Evolutionary conservation across 1,140 invertebrate species (phyloP), one percentile per base, ranked within the genome.

Genomic region (Diorhabda sublineata): DNA sequence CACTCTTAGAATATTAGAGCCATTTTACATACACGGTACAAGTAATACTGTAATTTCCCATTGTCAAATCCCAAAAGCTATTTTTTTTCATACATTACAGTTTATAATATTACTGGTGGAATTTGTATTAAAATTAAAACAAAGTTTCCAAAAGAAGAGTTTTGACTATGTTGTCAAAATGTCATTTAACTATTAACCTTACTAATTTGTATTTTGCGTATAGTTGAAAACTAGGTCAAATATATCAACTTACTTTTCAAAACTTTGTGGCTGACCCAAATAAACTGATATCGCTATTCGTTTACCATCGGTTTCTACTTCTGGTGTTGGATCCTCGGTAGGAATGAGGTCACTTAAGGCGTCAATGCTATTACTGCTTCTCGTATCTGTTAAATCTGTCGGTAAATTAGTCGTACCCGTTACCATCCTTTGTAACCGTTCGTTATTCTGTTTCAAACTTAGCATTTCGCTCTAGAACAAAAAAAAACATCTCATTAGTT

Each of bases 361-460:
- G 67, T 81, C 75, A 64, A 80, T 71, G 62, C 75, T 75, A 61
- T 72, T 72, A 71, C 69, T 71, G 59, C 76, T 74, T 42, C 72
- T 69, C 26, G 78, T 76, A 69, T 80, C 79, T 71, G 80, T 68
- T 57, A 74, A 60, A 67, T 77, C 74, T 7, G 73, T 73, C 4
- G 75, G 75, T 52, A 74, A 64, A 76, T 83, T 83, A 67, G 74
- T 74, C 82, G 76, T 72, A 81, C 81, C 79, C 79, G 72, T 78
- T 78, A 97, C 92, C 72, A 96, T 83, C 73, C 93, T 87, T 76
- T 98, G 95, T 0, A 99, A 85, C 47, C 96, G 86, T 76, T 98
- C 95, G 81, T 98, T 98, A 79, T 98, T 98, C 77, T 98, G 95
- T 79, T 98, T 98, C 73, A 99, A 82, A 75, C 92, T 95, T 74